Conservation (phyloP, 2,888 invertebrate genomes). For the Schrankia costaestrigalis region DNA sequence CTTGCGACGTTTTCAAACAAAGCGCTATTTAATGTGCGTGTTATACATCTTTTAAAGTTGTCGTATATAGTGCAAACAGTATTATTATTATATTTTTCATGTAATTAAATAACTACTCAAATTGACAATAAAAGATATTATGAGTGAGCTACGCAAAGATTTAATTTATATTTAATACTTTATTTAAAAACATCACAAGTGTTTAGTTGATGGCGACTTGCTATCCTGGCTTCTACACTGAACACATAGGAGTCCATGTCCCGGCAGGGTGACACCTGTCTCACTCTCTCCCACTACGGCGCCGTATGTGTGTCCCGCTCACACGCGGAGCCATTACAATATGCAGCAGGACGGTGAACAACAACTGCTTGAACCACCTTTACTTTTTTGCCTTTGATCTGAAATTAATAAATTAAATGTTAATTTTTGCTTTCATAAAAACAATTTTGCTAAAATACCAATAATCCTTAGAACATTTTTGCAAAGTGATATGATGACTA, state of each 20-base stretch:
- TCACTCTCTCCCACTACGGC: slow-evolving; percentile 46
- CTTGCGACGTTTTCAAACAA: slow-evolving; percentile 63
- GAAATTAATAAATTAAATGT: slow-evolving; percentile 51
- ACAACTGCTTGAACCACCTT: slow-evolving; percentile 96
- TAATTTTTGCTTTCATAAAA: not conserved
- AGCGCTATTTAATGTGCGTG: slow-evolving; percentile 51
- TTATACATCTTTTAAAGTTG: slow-evolving; percentile 33
- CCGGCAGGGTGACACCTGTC: slow-evolving; percentile 46
- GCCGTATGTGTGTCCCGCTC: slow-evolving; percentile 41
- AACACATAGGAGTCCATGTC: slow-evolving; percentile 68
- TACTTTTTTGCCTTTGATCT: slow-evolving; percentile 98
- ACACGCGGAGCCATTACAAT: slow-evolving; percentile 84
- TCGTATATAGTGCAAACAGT: slow-evolving; percentile 31
- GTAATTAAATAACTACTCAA: slow-evolving; percentile 28
- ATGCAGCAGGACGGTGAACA: slow-evolving; percentile 96
- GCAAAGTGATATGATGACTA: not conserved
- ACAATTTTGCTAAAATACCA: too few species aligned
- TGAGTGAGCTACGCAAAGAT: slow-evolving; percentile 32
- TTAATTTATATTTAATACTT: slow-evolving; percentile 30
- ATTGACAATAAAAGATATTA: slow-evolving; percentile 38
- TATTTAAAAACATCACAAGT: slow-evolving; percentile 63
- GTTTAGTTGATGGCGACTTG: slow-evolving; percentile 44
- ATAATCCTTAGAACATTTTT: too few species aligned
- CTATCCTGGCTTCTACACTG: slow-evolving; percentile 58
- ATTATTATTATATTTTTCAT: slow-evolving; percentile 10